Evolutionary conservation across 2,797 vertebrate genomes (phyloP), one percentile per base, ranked within the genome.

Genomic region (Myotis myotis): DNA sequence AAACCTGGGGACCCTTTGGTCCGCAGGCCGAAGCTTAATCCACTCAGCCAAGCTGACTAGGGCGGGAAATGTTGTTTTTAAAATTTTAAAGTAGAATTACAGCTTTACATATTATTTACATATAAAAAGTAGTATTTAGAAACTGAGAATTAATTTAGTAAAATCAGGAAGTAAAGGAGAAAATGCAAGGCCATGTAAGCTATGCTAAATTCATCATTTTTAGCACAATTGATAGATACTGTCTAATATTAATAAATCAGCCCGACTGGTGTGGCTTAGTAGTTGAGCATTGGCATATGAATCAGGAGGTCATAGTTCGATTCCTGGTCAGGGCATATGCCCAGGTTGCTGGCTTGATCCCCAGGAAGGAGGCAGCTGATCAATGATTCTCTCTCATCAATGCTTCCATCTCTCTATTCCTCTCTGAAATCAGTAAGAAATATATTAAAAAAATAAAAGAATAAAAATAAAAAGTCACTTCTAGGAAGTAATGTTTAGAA

Each of bases 201-300:
- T 68, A 83, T 47, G 8, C 25, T 30, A 47, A 74, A 86, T 60
- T 93, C 60, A n/a, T 41, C 51, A 90, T 87, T 87, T 91, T 89
- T 78, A 85, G 51, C 6, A 75, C 20, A 60, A 62, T 12, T 8
- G 38, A 80, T 10, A 6, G 72, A 80, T 33, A 88, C 1, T 23
- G 8, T 71, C 68, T 76, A 64, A 81, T 87, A 91, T 53, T 12
- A 85, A 17, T 51, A 91, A 71, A 38, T 66, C 47, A 90, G 30
- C 16, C 3, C 62, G 0, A 17, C 30, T 8, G 30, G 30, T 66
- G 15, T 66, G 16, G 30, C 62, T 66, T n/a, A 4, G 30, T n/a
- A 66, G 16, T 17, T 66, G 30, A 66, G 62, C 30, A 66, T 33
- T 8, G 7, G 30, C 16, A 2, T n/a, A 33, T n/a, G 62, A n/a